These are phyloP conservation scores for Plagiodera versicolora DNA, from an alignment of 2,888 invertebrate species.

Conservation along the genomic window DNA sequence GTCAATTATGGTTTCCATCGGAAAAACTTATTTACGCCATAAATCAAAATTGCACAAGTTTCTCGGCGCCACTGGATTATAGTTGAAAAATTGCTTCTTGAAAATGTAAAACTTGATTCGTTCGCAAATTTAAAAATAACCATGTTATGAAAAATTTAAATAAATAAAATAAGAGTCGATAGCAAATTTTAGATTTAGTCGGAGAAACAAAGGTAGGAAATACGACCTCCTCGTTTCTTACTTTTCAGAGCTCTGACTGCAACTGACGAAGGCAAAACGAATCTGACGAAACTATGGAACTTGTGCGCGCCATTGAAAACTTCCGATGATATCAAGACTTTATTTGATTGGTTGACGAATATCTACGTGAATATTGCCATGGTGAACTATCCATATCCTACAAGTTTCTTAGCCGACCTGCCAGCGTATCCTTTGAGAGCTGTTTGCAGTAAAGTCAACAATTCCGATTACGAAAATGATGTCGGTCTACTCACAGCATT, in stretches of 20 bases:
- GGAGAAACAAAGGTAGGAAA: too few relatives aligned
- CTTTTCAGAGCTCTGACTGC: slow-evolving; percentile 37
- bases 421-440: slow-evolving; percentile 82
- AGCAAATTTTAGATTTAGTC: too few relatives aligned
- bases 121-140: too few relatives aligned
- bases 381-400: slow-evolving; percentile 93
- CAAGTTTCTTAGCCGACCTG: slow-evolving; percentile 78
- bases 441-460: slow-evolving; percentile 61
- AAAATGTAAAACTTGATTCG: too few relatives aligned
- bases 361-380: slow-evolving; percentile 84
- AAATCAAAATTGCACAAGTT: too few relatives aligned
- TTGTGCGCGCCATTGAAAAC: slow-evolving; percentile 73
- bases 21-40: too few relatives aligned
- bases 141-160: too few relatives aligned
- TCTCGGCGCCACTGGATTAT: too few relatives aligned
- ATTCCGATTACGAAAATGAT: slow-evolving; percentile 26
- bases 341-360: slow-evolving; percentile 72
- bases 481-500: slow-evolving; percentile 63
- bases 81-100: too few relatives aligned
- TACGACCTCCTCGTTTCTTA: not conserved
- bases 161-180: too few relatives aligned
- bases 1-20: too few relatives aligned
- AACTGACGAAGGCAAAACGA: slow-evolving; percentile 67
- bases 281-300: slow-evolving; percentile 72
- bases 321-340: slow-evolving; percentile 56